A percentile compares a stretch with the other conserved stretches of the same genome.
phyloP scores from a whole-genome alignment of 2,113 vertebrate genomes.

The Amphiprion ocellaris region DNA sequence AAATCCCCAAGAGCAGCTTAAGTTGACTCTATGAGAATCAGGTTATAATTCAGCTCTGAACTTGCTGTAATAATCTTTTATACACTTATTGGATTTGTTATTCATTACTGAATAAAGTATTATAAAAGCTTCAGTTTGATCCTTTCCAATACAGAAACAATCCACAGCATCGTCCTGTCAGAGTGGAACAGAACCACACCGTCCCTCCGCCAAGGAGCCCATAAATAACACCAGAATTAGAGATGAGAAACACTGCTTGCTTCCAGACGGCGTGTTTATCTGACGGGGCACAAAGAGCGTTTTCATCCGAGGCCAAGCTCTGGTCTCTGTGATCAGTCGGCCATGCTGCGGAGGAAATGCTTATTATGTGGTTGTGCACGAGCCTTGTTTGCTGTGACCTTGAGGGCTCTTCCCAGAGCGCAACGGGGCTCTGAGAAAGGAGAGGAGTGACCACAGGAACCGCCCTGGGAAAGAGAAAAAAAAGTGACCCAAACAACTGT shows the following conservation, averaged over 20 bases:
- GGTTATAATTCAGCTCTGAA: slow-evolving; percentile 2
- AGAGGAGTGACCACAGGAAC: slow-evolving; percentile 72
- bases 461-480: slow-evolving; percentile 47
- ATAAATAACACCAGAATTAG: slow-evolving; percentile 55
- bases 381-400: slow-evolving; percentile 80
- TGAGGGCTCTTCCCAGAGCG: slow-evolving; percentile 73
- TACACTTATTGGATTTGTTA: slow-evolving; percentile 18
- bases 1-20: slow-evolving; percentile 21
- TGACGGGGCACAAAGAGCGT: slow-evolving; percentile 50
- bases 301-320: slow-evolving; percentile 67
- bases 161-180: slow-evolving; percentile 29
- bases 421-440: slow-evolving; percentile 50
- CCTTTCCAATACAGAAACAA: slow-evolving; percentile 5
- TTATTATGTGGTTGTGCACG: slow-evolving; percentile 73
- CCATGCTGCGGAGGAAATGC: slow-evolving; percentile 73
- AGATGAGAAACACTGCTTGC: slow-evolving; percentile 45
- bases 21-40: slow-evolving; percentile 6
- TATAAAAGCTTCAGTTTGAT: slow-evolving; percentile 13
- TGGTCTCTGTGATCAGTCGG: slow-evolving; percentile 71
- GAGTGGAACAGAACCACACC: slow-evolving; percentile 16
- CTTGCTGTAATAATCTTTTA: slow-evolving; percentile 7
- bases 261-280: slow-evolving; percentile 65
- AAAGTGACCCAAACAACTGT: slow-evolving; percentile 33
- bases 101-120: slow-evolving; percentile 1
- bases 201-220: slow-evolving; percentile 34